phyloP scores from a whole-genome alignment of 1,140 invertebrate species.

The Oryzaephilus surinamensis region DNA sequence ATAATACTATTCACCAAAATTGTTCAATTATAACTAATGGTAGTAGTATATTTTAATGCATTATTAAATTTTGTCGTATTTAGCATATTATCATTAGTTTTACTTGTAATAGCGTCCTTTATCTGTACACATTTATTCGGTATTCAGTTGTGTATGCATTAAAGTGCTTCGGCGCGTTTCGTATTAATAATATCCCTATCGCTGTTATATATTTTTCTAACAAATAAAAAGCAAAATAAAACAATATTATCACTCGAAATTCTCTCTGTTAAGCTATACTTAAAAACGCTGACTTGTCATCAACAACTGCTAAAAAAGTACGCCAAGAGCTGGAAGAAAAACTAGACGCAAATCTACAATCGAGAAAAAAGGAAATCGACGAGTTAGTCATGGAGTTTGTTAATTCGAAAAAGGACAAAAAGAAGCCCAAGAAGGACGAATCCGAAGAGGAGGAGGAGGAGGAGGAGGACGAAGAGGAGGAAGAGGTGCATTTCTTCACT shows the following conservation, averaged over 20 bases:
- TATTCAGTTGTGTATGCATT: too few species aligned
- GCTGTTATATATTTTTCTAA: too few species aligned
- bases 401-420: slow-evolving; percentile 45
- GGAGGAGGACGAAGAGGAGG: slow-evolving; percentile 49
- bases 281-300: slow-evolving; percentile 73
- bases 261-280: slow-evolving; percentile 60
- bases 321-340: slow-evolving; percentile 75
- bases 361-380: slow-evolving; percentile 74
- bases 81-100: too few species aligned
- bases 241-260: neutral
- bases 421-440: slow-evolving; percentile 42
- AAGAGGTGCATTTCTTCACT: slow-evolving; percentile 30
- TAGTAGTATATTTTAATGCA: too few species aligned
- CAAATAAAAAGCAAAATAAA: too few species aligned
- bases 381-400: slow-evolving; percentile 69
- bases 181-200: too few species aligned
- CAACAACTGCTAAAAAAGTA: slow-evolving; percentile 83
- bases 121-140: too few species aligned
- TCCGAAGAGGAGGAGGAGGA: slow-evolving; percentile 48
- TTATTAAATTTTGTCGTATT: too few species aligned
- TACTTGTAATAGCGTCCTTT: too few species aligned
- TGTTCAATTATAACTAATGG: too few species aligned
- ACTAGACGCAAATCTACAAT: slow-evolving; percentile 61
- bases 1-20: too few species aligned
- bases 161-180: too few species aligned